Evolutionary conservation across 2,888 invertebrate species (phyloP).

Genomic region (Autographa gamma): DNA sequence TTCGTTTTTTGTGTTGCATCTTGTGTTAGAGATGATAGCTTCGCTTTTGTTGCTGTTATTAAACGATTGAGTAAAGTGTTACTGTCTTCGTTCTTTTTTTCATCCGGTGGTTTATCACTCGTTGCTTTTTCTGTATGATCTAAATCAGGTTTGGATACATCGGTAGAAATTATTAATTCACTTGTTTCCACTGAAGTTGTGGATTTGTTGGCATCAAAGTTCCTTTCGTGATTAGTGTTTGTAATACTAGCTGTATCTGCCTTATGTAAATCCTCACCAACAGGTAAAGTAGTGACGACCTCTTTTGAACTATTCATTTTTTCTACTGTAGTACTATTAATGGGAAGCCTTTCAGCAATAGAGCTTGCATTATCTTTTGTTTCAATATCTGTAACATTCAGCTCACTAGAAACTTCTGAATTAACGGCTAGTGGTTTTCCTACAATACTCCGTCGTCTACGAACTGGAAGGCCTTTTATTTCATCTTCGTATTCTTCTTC

Average conservation of each 20-base stretch:
- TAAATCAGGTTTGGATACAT: not conserved
- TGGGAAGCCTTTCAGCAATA: not conserved
- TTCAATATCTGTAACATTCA: not conserved
- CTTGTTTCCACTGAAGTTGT: not conserved
- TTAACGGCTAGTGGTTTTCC: not conserved
- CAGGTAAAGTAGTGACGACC: not conserved
- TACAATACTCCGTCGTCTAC: constrained; percentile 65
- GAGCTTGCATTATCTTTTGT: not conserved
- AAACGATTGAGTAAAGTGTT: constrained; percentile 21
- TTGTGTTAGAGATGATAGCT: not conserved
- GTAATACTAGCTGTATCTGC: not conserved
- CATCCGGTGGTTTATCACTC: not conserved
- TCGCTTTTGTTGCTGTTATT: constrained; percentile 2
- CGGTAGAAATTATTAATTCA: not conserved
- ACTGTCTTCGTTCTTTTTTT: not conserved
- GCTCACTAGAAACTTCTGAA: not conserved
- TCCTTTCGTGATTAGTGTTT: not conserved
- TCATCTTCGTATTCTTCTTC: constrained; percentile 79
- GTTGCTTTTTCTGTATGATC: not conserved
- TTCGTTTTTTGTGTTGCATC: not conserved
- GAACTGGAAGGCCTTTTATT: constrained; percentile 74
- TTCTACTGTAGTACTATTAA: not conserved
- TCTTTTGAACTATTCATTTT: not conserved
- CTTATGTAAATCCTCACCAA: not conserved
- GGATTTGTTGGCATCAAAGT: not conserved